Evolutionary conservation across 2,888 invertebrate species (phyloP), one percentile per base, ranked within the genome.

Genomic region (Alitta virens): DNA sequence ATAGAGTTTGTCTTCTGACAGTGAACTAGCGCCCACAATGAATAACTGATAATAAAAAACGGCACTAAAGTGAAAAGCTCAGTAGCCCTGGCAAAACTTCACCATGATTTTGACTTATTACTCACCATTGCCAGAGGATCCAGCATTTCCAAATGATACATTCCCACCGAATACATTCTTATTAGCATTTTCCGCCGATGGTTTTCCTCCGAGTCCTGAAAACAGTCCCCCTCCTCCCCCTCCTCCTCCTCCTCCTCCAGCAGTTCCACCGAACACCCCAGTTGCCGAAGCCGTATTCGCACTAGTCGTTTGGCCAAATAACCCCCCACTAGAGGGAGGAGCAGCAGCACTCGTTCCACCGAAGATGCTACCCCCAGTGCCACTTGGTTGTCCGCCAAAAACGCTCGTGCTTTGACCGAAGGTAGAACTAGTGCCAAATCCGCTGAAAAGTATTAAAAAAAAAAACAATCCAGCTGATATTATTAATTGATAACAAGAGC

Each of bases 101-200:
- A n/a, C n/a, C n/a, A n/a, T n/a, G n/a, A n/a, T n/a, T n/a, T n/a
- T n/a, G n/a, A n/a, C n/a, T n/a, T n/a, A n/a, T n/a, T n/a, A 26
- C 7, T 26, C 14, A 18, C 59, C 42, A 26, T 27, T 27, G 25
- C 18, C 40, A 9, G 33, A 27, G 1, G 50, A 14, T 23, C 27
- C 33, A 14, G 27, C 50, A 12, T 27, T 3, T 16, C 59, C 59
- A 40, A 63, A 63, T 24, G 55, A 69, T 23, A 59, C 49, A 3
- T 68, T 62, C 3, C 69, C 56, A 1, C 81, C 80, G 72, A 82
- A 82, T 25, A 80, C 78, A 71, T 81, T 82, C 56, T 76, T 77
- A 63, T 74, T 78, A 9, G 78, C 80, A 65, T 78, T 81, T 62
- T 81, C 82, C 40, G 75, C 74, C 64, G 75, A 78, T 2, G 81